Evolutionary conservation across 2,113 vertebrate genomes (phyloP).

Genomic region (Labeo catla): DNA sequence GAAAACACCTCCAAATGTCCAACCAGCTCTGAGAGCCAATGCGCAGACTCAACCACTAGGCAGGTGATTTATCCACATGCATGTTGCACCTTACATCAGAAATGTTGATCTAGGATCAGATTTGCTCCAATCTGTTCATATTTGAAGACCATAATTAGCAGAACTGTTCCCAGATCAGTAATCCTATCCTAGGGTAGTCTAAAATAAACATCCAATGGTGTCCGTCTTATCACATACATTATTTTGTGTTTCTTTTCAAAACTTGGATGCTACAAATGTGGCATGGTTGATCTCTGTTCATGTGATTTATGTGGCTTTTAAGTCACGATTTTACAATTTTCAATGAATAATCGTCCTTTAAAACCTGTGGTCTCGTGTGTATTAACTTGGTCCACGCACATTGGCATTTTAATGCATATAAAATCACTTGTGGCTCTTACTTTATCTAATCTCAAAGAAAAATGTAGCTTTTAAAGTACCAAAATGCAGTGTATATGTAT

Average conservation of each 20-base stretch:
- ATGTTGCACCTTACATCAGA: conserved; percentile 57
- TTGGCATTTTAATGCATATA: background rate
- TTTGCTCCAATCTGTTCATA: conserved; percentile 10
- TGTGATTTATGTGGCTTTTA: background rate
- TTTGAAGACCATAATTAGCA: conserved; percentile 9
- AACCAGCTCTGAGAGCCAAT: conserved; percentile 77
- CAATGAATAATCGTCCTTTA: background rate
- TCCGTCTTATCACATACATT: background rate
- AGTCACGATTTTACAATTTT: background rate
- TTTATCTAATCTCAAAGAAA: background rate
- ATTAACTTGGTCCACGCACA: conserved; percentile 28
- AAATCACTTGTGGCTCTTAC: background rate
- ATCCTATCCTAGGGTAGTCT: conserved; percentile 13
- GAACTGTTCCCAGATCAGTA: conserved; percentile 51
- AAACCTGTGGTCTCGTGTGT: background rate
- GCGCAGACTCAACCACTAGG: conserved; percentile 66
- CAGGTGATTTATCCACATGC: conserved; percentile 71
- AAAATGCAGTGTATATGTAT: conserved; percentile 1
- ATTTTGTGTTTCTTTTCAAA: background rate
- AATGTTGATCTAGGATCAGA: conserved; percentile 50
- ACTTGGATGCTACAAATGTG: background rate
- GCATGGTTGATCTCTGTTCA: background rate
- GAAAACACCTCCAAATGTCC: conserved; percentile 67
- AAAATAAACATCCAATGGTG: background rate
- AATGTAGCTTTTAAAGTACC: background rate